Evolutionary conservation across 1,140 invertebrate species (phyloP), one percentile per base, ranked within the genome.

Genomic region (Bombus balteatus): DNA sequence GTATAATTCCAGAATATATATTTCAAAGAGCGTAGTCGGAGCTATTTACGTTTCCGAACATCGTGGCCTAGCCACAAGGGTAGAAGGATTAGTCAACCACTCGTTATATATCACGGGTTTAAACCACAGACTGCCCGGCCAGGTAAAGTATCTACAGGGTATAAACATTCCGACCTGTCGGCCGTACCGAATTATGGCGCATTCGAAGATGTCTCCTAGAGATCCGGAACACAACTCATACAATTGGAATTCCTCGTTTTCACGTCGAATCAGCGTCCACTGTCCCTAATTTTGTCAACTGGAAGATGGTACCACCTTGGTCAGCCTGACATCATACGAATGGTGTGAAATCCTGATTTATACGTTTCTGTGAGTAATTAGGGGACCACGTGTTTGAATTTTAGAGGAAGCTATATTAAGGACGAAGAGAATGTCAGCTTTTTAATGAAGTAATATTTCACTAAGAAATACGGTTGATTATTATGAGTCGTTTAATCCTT

Each of bases 31-130:
- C 39, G 59, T 76, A 53, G 85, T 70, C 77, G 62, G 68, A 53
- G 78, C 87, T 82, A 87, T 83, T 91, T 79, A 88, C 87, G 87
- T 88, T 59, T 53, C 15, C 43, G 80, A 85, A 82, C 73, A 66
- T 39, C 34, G 66, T 79, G n/a, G 65, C 62, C 82, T 68, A 83
- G 82, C 75, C 90, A 72, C 79, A 83, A 85, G 77, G 70, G 87
- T 89, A 81, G 88, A 91, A 93, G 91, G 92, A 94, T 94, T 93
- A 94, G 92, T 92, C 91, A 91, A 91, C 87, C 90, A 89, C 90
- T 85, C 90, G 89, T 91, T 91, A 93, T 94, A 94, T 94, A 94
- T 94, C 92, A 93, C 89, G 66, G 80, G 76, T 53, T 87, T 87
- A 90, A 81, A 81, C 85, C 88, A 81, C 88, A 90, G 78, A 62